Conservation (phyloP, 2,797 vertebrate species). For the Avahi laniger region DNA sequence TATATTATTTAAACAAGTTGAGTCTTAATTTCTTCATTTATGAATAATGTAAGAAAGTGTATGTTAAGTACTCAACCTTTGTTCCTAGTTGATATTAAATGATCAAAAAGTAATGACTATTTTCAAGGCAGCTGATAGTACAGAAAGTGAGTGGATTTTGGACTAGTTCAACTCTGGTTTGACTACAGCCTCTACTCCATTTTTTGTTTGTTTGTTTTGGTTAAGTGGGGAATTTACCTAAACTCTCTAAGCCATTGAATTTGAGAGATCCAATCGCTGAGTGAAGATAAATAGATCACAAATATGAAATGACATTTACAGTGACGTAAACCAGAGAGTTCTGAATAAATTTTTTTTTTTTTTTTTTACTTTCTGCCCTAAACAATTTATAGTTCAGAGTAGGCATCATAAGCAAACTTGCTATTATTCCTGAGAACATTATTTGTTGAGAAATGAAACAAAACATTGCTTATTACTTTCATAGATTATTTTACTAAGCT, state of each 20-base stretch:
- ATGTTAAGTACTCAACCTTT: neutral
- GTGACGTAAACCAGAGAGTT: neutral
- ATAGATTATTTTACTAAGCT: neutral
- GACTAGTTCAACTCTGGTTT: neutral
- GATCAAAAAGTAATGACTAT: neutral
- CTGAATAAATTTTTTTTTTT: neutral
- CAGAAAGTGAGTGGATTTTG: neutral
- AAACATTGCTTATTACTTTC: neutral
- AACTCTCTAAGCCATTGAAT: neutral
- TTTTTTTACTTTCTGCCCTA: neutral
- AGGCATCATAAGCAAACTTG: neutral
- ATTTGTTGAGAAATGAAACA: neutral
- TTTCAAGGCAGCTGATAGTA: neutral
- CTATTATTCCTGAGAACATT: neutral
- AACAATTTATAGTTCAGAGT: neutral
- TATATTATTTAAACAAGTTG: neutral
- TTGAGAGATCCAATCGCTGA: neutral
- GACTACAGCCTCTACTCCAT: neutral
- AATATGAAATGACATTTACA: neutral
- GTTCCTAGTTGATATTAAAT: neutral
- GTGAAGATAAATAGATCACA: neutral
- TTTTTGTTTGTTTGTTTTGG: neutral
- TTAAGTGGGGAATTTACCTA: neutral
- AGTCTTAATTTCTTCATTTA: neutral
- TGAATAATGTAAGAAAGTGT: neutral